Evolutionary conservation across 2,888 invertebrate species (phyloP).

Genomic region (Zaprionus obscuricornis): DNA sequence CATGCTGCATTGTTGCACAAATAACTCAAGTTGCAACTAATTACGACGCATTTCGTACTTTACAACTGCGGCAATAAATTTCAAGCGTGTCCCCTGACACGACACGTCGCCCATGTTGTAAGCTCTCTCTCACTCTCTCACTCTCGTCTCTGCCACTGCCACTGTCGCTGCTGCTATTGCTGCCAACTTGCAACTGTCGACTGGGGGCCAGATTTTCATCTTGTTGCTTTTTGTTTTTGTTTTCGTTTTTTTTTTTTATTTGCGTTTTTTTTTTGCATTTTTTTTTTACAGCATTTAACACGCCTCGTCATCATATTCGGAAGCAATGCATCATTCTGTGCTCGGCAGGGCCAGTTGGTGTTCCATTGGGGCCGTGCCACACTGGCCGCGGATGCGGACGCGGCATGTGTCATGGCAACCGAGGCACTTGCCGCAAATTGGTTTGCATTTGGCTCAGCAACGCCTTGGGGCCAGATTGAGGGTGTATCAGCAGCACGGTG

Average conservation of each 20-base stretch:
- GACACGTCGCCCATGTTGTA: slow-evolving; percentile 23
- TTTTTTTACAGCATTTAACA: slow-evolving; percentile 59
- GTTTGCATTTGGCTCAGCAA: slow-evolving; percentile 64
- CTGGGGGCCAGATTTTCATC: slow-evolving; percentile 46
- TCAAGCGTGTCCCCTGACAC: slow-evolving; percentile 73
- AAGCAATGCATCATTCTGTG: slow-evolving; percentile 74
- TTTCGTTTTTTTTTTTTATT: not conserved
- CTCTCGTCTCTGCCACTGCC: slow-evolving; percentile 11
- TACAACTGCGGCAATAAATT: slow-evolving; percentile 75
- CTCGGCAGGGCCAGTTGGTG: slow-evolving; percentile 29
- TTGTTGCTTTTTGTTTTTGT: slow-evolving; percentile 6
- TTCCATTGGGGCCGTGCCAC: slow-evolving; percentile 24
- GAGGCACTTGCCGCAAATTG: slow-evolving; percentile 77
- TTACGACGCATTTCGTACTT: slow-evolving; percentile 76
- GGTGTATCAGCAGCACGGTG: too few relatives aligned
- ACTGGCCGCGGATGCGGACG: too few relatives aligned
- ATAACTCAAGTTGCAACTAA: slow-evolving; percentile 79
- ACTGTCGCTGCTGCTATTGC: slow-evolving; percentile 15
- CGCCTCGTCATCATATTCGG: slow-evolving; percentile 78
- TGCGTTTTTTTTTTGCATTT: too few relatives aligned
- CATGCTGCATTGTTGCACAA: slow-evolving; percentile 72
- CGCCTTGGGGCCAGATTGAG: slow-evolving; percentile 21
- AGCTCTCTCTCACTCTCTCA: slow-evolving; percentile 16
- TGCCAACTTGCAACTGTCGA: slow-evolving; percentile 20
- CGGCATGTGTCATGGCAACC: slow-evolving; percentile 73